Conservation (phyloP, 2,797 vertebrate species). For the Hybognathus amarus region DNA sequence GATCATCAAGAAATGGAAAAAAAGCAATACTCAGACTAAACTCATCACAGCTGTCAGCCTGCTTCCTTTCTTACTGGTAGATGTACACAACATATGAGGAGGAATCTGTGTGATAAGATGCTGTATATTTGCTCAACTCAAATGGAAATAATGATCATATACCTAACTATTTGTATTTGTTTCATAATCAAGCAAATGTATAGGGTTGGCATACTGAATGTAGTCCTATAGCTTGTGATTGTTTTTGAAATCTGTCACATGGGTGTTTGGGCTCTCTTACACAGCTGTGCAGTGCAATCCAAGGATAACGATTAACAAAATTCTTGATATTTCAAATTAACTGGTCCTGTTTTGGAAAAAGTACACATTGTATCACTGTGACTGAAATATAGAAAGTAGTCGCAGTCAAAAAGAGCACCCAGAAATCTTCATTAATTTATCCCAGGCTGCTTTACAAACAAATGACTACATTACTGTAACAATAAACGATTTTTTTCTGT, state of each 20-base stretch:
- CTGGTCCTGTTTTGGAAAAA: constrained; percentile 42
- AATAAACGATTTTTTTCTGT: constrained; percentile 41
- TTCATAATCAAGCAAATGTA: constrained; percentile 27
- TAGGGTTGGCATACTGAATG: constrained; percentile 63
- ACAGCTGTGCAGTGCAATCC: constrained; percentile 46
- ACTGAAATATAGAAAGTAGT: constrained; percentile 48
- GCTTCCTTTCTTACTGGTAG: constrained; percentile 44
- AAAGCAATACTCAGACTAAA: constrained; percentile 55
- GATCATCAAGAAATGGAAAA: constrained; percentile 49
- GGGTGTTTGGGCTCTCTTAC: constrained; percentile 47
- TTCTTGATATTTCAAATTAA: constrained; percentile 52
- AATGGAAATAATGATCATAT: constrained; percentile 49
- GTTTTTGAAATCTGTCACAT: constrained; percentile 33
- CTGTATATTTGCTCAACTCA: constrained; percentile 47
- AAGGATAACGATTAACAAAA: constrained; percentile 31
- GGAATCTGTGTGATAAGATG: constrained; percentile 17
- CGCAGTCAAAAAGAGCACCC: constrained; percentile 10
- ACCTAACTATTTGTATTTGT: constrained; percentile 45
- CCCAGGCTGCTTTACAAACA: constrained; percentile 40
- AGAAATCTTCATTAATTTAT: constrained; percentile 21
- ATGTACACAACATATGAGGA: constrained; percentile 48
- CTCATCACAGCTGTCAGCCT: constrained; percentile 10
- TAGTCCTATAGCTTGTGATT: constrained; percentile 55
- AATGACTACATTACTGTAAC: constrained; percentile 38
- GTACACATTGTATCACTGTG: constrained; percentile 53